Evolutionary conservation across 2,797 vertebrate species (phyloP).

Genomic region (Coregonus ussuriensis): DNA sequence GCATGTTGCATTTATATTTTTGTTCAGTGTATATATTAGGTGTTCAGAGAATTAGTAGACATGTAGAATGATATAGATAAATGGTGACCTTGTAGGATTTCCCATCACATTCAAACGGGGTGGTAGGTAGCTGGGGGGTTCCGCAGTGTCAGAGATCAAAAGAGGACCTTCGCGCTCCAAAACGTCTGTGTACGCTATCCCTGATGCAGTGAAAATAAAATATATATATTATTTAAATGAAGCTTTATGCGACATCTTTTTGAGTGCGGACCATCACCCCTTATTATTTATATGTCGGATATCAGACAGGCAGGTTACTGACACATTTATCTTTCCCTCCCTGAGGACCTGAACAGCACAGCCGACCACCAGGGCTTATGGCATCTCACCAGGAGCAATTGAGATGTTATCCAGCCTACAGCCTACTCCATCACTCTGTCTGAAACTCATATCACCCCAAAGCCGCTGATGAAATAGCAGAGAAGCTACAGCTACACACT

Average conservation of each 20-base stretch:
- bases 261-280: no score
- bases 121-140: slow-evolving; percentile 26
- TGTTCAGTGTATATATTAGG: no score
- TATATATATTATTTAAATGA: no score
- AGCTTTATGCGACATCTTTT: no score
- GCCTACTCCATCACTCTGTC: background rate
- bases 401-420: background rate
- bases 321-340: slow-evolving; percentile 18
- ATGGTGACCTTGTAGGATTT: no score
- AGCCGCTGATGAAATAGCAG: slow-evolving; percentile 49
- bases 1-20: no score
- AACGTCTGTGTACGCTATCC: no score
- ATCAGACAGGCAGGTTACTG: slow-evolving; percentile 4
- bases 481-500: slow-evolving; percentile 36
- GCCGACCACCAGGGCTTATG: slow-evolving; percentile 12
- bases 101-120: no score
- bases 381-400: slow-evolving; percentile 4
- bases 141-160: slow-evolving; percentile 21
- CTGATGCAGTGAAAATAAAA: no score
- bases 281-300: no score
- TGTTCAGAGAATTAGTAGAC: no score
- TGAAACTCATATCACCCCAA: slow-evolving; percentile 6
- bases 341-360: background rate
- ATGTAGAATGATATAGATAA: no score
- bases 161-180: slow-evolving; percentile 2